Percentiles rank a stretch among this genome's conserved stretches.
Evolutionary conservation across 2,888 invertebrate genomes (phyloP).

Genomic region (Drosophila nr. medialis): DNA sequence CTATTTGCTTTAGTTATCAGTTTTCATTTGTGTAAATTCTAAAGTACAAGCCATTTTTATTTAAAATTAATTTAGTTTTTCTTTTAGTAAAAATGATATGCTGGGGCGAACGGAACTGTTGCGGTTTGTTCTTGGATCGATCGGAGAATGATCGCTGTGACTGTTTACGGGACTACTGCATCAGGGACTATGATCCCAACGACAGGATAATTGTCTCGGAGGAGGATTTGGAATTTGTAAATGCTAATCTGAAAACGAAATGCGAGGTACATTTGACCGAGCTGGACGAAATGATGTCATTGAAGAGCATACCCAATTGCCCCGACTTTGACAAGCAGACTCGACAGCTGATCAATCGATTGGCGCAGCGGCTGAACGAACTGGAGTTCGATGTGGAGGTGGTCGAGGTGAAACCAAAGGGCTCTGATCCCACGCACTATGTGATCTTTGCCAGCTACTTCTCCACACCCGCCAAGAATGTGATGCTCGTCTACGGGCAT

Average conservation of each 20-base stretch:
- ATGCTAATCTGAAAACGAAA: background rate
- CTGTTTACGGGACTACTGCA: conserved; percentile 43
- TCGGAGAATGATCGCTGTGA: conserved; percentile 26
- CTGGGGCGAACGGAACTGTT: conserved; percentile 46
- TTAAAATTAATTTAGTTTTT: background rate
- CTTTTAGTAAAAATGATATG: conserved; percentile 47
- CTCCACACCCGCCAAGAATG: conserved; percentile 46
- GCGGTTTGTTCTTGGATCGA: conserved; percentile 39
- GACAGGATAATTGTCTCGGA: conserved; percentile 17
- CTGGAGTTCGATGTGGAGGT: conserved; percentile 48
- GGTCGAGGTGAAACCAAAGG: conserved; percentile 15
- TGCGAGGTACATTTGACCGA: conserved; percentile 1
- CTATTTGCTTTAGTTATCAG: background rate
- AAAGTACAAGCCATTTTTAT: background rate
- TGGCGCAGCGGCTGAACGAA: conserved; percentile 33
- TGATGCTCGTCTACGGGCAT: conserved; percentile 50
- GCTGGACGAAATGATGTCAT: conserved; percentile 22
- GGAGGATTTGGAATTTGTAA: background rate
- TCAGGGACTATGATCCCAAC: conserved; percentile 30
- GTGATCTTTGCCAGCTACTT: conserved; percentile 57
- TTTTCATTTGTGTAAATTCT: background rate
- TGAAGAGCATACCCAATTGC: conserved; percentile 28
- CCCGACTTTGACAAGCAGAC: background rate
- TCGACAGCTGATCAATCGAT: conserved; percentile 37
- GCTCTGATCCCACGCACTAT: conserved; percentile 7